Percentiles rank a stretch among this genome's conserved stretches.
Conservation (phyloP, 2,113 vertebrate genomes). For the Uropsilus gracilis region DNA sequence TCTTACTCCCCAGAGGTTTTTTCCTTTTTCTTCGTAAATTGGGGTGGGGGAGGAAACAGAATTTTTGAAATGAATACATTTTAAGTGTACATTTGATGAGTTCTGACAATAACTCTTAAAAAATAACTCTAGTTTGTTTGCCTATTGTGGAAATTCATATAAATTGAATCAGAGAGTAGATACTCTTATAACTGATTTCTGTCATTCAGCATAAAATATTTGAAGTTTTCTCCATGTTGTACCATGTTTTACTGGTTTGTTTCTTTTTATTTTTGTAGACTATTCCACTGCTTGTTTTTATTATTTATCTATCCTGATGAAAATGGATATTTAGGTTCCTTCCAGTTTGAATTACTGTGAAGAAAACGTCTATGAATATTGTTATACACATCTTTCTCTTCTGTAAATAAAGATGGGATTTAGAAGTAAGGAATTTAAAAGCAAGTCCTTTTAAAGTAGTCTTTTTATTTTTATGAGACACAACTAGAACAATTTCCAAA, state of each 20-base stretch:
- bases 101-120: background rate
- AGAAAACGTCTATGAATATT: background rate
- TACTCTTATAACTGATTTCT: background rate
- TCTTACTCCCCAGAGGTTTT: background rate
- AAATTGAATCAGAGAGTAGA: background rate
- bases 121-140: background rate
- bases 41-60: background rate
- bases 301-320: background rate
- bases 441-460: background rate
- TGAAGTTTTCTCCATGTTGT: background rate
- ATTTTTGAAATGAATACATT: conserved; percentile 33
- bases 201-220: background rate
- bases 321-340: background rate
- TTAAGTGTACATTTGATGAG: conserved; percentile 14
- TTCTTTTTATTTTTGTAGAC: background rate
- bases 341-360: conserved; percentile 8
- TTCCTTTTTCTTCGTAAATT: conserved; percentile 20
- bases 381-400: background rate
- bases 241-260: background rate
- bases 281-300: background rate
- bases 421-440: too few species aligned
- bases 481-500: conserved; percentile 8
- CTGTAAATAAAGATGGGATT: conserved; percentile 9
- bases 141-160: background rate
- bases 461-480: conserved; percentile 35